phyloP scores from a whole-genome alignment of 2,888 invertebrate species.

The Drosophila infuscata region DNA sequence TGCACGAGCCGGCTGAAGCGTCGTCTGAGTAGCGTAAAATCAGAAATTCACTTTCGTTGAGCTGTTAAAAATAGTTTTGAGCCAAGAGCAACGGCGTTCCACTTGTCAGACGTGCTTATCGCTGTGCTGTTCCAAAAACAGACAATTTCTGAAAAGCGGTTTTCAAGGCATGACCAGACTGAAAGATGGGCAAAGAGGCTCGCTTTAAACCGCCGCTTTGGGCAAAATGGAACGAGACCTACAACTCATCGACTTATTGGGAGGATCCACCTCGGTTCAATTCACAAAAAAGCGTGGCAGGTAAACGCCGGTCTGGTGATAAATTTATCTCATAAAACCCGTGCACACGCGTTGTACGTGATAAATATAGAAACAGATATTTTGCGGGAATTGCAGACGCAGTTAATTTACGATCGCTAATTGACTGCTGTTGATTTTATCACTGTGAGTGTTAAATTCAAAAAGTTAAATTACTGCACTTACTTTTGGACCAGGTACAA shows the following conservation, averaged over 20 bases:
- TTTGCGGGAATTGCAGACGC: conserved; percentile 26
- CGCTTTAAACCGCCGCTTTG: conserved; percentile 16
- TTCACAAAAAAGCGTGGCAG: conserved; percentile 1
- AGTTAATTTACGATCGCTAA: conserved; percentile 61
- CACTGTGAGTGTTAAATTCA: conserved; percentile 32
- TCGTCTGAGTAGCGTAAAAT: conserved; percentile 44
- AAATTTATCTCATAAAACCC: conserved; percentile 4
- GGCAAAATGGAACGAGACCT: conserved; percentile 25
- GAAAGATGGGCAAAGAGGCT: conserved; percentile 44
- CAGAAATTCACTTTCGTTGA: conserved; percentile 74
- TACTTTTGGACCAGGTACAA: conserved; percentile 41
- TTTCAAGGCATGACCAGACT: conserved; percentile 33
- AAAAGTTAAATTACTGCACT: conserved; percentile 29
- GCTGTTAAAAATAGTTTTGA: conserved; percentile 70
- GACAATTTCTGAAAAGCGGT: conserved; percentile 28
- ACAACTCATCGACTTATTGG: conserved; percentile 30
- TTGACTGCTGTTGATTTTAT: conserved; percentile 59
- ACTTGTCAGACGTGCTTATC: conserved; percentile 43
- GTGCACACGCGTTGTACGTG: conserved; percentile 35
- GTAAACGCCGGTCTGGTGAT: background rate
- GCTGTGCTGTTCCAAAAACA: conserved; percentile 7
- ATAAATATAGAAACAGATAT: conserved; percentile 36
- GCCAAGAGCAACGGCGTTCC: conserved; percentile 39
- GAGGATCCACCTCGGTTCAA: conserved; percentile 11
- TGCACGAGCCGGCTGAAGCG: conserved; percentile 42